Evolutionary conservation across 2,797 vertebrate species (phyloP).

Genomic region (Heteromormyrus szaboi): DNA sequence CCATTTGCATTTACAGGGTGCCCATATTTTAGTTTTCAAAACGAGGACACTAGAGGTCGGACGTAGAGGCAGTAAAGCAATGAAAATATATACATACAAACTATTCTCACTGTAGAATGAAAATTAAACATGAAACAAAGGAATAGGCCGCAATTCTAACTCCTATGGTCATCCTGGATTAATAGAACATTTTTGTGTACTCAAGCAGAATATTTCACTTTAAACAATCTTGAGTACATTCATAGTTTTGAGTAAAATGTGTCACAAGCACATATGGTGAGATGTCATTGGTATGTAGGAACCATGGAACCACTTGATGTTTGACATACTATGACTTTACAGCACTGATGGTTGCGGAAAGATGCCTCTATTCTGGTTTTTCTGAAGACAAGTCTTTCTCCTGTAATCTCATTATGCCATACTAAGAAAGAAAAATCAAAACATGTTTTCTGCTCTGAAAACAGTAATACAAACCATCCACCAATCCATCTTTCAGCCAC

Average conservation of each 20-base stretch:
- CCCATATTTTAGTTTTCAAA: neutral
- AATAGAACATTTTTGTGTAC: neutral
- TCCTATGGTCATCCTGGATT: neutral
- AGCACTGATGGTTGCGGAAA: neutral
- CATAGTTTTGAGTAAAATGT: neutral
- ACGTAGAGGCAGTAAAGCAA: neutral
- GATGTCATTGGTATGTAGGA: neutral
- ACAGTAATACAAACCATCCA: neutral
- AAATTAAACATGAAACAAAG: neutral
- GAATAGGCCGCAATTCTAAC: neutral
- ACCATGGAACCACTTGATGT: neutral
- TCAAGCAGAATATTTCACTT: neutral
- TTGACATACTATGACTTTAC: neutral
- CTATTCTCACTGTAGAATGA: neutral
- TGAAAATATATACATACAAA: neutral
- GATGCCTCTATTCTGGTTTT: neutral
- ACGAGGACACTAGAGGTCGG: neutral
- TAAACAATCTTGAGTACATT: neutral
- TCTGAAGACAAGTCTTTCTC: neutral
- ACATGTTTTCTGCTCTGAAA: neutral
- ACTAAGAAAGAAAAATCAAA: neutral
- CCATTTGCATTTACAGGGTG: neutral
- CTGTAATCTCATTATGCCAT: neutral
- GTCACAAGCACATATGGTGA: neutral
- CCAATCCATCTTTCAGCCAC: neutral